These are phyloP conservation scores for Dyspetes luteomarginatus DNA, from an alignment of 2,888 invertebrate genomes.

Conservation along the genomic window DNA sequence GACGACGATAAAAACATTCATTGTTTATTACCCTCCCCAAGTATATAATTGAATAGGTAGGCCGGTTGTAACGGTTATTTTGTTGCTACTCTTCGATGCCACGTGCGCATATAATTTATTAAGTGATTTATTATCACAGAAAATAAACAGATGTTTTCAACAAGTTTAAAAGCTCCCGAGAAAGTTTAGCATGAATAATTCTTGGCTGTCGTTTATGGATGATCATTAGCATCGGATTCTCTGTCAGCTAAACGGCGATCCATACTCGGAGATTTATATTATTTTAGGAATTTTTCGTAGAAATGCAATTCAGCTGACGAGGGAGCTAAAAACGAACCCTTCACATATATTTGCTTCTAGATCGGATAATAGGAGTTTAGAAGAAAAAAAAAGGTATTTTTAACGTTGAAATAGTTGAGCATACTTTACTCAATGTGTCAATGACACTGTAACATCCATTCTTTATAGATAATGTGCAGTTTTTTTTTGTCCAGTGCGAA, in stretches of 20 bases:
- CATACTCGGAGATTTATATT: background rate
- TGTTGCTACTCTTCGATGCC: slow-evolving; percentile 25
- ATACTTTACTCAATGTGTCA: background rate
- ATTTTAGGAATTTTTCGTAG: background rate
- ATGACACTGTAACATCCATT: background rate
- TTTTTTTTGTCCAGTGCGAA: background rate
- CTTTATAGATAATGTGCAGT: background rate
- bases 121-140: slow-evolving; percentile 42
- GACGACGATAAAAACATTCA: slow-evolving; percentile 43
- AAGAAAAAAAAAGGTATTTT: no score
- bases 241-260: background rate
- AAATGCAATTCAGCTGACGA: no score
- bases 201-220: background rate
- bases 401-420: no score
- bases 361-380: no score
- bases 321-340: no score
- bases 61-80: slow-evolving; percentile 17
- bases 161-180: slow-evolving; percentile 19
- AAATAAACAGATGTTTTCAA: slow-evolving; percentile 26
- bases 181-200: background rate
- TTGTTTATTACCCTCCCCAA: slow-evolving; percentile 19
- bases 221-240: background rate
- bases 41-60: slow-evolving; percentile 40
- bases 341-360: no score
- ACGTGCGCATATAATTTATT: slow-evolving; percentile 38